phyloP scores from a whole-genome alignment of 2,888 invertebrate species.

The Chloroclystis v-ata region DNA sequence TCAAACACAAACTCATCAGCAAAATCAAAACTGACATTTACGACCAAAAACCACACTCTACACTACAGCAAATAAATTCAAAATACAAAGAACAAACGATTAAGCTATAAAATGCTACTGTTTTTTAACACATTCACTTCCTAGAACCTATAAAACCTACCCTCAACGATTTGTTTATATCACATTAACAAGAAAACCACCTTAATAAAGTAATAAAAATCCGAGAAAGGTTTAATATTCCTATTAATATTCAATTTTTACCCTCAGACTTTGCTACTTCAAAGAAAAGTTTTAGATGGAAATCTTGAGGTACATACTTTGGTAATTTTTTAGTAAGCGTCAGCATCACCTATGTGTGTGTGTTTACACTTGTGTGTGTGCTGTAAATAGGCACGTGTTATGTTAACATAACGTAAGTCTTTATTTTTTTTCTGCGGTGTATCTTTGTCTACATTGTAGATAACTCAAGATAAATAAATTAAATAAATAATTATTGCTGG shows the following conservation, averaged over 20 bases:
- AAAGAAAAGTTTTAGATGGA: constrained; percentile 73
- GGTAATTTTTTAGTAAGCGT: constrained; percentile 64
- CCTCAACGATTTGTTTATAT: constrained; percentile 70
- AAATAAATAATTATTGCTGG: too few species aligned
- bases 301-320: constrained; percentile 66
- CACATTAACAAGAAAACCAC: constrained; percentile 63
- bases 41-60: constrained; percentile 39
- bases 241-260: constrained; percentile 78
- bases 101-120: constrained; percentile 74
- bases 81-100: constrained; percentile 58
- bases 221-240: constrained; percentile 66
- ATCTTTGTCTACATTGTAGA: constrained; percentile 27
- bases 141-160: constrained; percentile 43
- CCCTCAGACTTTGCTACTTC: constrained; percentile 65
- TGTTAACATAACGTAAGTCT: background rate
- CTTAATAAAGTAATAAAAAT: constrained; percentile 75
- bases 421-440: constrained; percentile 4
- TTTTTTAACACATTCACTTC: constrained; percentile 75
- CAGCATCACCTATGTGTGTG: constrained; percentile 39
- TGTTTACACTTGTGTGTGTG: constrained; percentile 28
- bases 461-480: too few species aligned
- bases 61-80: constrained; percentile 46
- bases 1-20: constrained; percentile 11
- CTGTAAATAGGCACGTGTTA: constrained; percentile 32
- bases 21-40: constrained; percentile 33